These are phyloP conservation scores for Fistularia tabacaria DNA, from an alignment of 2,797 vertebrate genomes.

Conservation along the genomic window DNA sequence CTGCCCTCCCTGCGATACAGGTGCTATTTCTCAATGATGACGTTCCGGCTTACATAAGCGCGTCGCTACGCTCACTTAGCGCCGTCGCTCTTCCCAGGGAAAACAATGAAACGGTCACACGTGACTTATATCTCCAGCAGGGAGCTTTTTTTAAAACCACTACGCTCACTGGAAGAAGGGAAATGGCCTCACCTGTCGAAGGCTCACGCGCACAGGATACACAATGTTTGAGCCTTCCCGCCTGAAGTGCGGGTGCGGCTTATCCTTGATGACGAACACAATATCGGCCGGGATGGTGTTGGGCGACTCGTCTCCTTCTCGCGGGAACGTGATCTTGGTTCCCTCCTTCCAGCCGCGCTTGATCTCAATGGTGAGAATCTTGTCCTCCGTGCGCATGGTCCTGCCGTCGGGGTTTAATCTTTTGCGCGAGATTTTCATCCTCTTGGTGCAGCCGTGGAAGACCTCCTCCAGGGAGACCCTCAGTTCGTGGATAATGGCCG, in stretches of 20 bases:
- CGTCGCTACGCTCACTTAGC: conserved; percentile 42
- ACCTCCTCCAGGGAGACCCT: conserved; percentile 95
- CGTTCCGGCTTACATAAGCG: conserved; percentile 61
- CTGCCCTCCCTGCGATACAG: conserved; percentile 45
- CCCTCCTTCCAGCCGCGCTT: conserved; percentile 99
- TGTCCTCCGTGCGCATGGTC: conserved; percentile 91
- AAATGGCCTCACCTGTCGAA: conserved; percentile 86
- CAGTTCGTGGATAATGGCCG: conserved; percentile 93
- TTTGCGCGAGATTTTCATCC: conserved; percentile 97
- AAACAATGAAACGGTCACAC: too few species aligned
- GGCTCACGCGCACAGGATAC: conserved; percentile 89
- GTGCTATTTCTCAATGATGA: conserved; percentile 47
- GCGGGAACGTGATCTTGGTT: conserved; percentile 97
- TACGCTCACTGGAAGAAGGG: too few species aligned
- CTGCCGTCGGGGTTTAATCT: conserved; percentile 92
- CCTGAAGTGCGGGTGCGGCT: conserved; percentile 92
- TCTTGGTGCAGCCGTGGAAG: conserved; percentile 92
- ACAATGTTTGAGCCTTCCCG: conserved; percentile 95
- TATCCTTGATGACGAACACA: conserved; percentile 98
- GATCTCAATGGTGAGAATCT: conserved; percentile 97
- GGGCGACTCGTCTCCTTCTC: conserved; percentile 92
- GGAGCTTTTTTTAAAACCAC: conserved; percentile 36
- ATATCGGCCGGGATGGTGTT: conserved; percentile 95
- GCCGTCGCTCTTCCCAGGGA: conserved; percentile 13
- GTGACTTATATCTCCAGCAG: conserved; percentile 45